Percentiles rank a stretch among this genome's conserved stretches.
Evolutionary conservation across 2,797 vertebrate species (phyloP).

Genomic region (Sternotherus odoratus): DNA sequence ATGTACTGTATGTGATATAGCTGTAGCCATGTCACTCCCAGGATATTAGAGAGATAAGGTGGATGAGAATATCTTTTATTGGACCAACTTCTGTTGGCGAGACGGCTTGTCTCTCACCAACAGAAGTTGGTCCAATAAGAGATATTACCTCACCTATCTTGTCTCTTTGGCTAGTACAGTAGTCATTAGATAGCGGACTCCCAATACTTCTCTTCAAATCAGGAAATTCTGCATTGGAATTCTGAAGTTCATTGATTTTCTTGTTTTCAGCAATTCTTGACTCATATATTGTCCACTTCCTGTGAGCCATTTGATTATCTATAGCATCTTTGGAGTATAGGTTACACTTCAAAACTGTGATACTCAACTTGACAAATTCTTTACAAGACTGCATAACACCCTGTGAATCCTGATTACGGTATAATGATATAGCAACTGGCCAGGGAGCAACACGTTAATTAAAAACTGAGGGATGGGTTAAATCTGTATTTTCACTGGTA

Average conservation of each 20-base stretch:
- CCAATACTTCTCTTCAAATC: neutral
- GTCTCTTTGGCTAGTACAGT: neutral
- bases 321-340: neutral
- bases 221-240: neutral
- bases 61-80: neutral
- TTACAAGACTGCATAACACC: neutral
- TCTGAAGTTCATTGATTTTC: neutral
- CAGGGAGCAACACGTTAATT: constrained; percentile 47
- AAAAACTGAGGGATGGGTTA: constrained; percentile 34
- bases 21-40: neutral
- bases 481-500: constrained; percentile 57
- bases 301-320: neutral
- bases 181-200: neutral
- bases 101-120: neutral
- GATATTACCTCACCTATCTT: neutral
- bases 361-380: neutral
- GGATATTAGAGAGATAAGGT: neutral
- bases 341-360: neutral
- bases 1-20: neutral
- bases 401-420: neutral
- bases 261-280: neutral
- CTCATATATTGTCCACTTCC: neutral
- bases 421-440: constrained; percentile 26
- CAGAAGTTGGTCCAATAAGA: neutral
- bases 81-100: neutral